These are phyloP conservation scores for Salarias fasciatus DNA, from an alignment of 2,797 vertebrate genomes.

Conservation along the genomic window DNA sequence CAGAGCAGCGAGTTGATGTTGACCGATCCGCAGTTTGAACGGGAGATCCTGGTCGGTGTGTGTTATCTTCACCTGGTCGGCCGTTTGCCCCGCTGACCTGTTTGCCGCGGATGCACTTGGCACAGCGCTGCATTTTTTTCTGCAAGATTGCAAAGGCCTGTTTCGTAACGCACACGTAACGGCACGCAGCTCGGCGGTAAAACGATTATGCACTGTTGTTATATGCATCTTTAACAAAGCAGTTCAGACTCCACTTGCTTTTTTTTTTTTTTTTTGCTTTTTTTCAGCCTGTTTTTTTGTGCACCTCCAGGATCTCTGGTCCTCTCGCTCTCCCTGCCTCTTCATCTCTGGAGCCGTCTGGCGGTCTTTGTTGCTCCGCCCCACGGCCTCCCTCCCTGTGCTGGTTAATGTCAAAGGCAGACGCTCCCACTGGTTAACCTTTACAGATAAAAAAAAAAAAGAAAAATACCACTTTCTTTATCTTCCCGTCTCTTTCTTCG, in stretches of 20 bases:
- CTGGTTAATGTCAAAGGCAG: conserved; percentile 59
- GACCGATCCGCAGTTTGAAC: too few species aligned
- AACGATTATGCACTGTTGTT: too few species aligned
- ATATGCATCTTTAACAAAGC: too few species aligned
- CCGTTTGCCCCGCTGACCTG: too few species aligned
- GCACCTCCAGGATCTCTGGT: conserved; percentile 17
- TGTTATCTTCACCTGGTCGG: too few species aligned
- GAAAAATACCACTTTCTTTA: conserved; percentile 49
- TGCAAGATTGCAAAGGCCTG: too few species aligned
- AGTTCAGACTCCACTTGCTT: not conserved
- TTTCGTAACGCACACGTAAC: too few species aligned
- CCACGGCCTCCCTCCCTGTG: conserved; percentile 15
- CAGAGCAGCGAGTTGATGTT: not conserved
- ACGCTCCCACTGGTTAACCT: conserved; percentile 69
- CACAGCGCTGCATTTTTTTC: too few species aligned
- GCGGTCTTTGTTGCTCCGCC: conserved; percentile 34
- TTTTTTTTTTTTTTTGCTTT: conserved; percentile 27
- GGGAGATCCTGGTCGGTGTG: too few species aligned
- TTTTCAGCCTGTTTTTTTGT: conserved; percentile 24
- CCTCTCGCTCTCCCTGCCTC: not conserved
- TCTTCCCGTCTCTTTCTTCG: conserved; percentile 21
- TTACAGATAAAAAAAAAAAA: conserved; percentile 41
- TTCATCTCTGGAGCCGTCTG: conserved; percentile 14
- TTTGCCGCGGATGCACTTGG: not conserved
- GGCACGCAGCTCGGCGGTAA: too few species aligned